Base-by-base conservation (phyloP, 1,140 invertebrate species). In the Carposina sasakii region DNA sequence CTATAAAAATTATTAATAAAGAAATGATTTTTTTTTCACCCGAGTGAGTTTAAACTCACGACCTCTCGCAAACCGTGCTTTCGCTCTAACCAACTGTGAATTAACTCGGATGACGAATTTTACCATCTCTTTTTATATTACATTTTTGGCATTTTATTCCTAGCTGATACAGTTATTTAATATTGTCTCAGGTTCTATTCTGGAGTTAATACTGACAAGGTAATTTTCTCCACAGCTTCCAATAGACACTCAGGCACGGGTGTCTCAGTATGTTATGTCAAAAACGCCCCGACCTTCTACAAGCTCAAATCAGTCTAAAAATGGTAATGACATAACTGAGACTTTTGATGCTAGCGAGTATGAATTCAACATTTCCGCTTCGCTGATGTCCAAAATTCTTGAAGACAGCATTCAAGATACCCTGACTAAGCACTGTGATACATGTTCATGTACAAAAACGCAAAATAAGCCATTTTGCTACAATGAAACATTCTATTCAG, bases 351-450 rank as follows among this genome's bases (percentile, higher is more conserved):
- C 82, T 23, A 70, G 77, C 56, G 88, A 88, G 60, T 88, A 90
- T 60, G 86, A 87, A 16, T 95, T 96, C 52, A 91, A 94, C 61
- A 95, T 98, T 17, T 97, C 96, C 8, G 94, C 95, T 23, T 92
- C 95, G 12, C 91, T 98, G 37, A 95, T 98, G 90, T 95, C 96
- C 2, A 96, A 96, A 87, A 94, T 97, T 34, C 85, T 98, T 21
- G 93, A 96, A 73, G 95, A 97, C 57, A 87, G 89, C 67, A 92
- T 87, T 71, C 94, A 89, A 85, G 92, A 89, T 83, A 91, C 88
- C 61, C 87, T 90, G 48, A 88, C 89, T 6, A 93, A 93, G 72
- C 94, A 95, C 63, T 95, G 93, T 76, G 89, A 92, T 52, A 93
- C 91, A 0, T 94, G 93, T 62, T 90, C 89, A 31, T 95, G 93